Evolutionary conservation across 2,888 invertebrate species (phyloP).

Genomic region (Lamellibrachia satsuma): DNA sequence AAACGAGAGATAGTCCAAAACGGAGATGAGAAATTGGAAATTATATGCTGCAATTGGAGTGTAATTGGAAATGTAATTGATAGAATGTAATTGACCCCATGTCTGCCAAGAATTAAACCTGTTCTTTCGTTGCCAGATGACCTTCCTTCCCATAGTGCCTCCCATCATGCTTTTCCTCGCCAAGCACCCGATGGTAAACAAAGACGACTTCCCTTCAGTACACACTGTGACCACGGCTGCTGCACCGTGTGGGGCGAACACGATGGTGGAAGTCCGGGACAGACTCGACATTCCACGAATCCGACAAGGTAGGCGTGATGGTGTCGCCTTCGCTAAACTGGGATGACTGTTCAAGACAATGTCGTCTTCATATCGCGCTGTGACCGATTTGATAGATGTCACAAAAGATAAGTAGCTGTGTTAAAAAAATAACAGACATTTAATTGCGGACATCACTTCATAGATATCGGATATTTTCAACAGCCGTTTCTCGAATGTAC

Average conservation of each 20-base stretch:
- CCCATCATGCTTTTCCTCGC: conserved; percentile 81
- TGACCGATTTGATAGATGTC: no score
- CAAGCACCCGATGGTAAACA: conserved; percentile 74
- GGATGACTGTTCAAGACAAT: no score
- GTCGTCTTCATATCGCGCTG: no score
- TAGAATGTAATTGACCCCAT: background rate
- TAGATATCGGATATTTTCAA: no score
- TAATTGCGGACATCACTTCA: no score
- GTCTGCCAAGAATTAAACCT: background rate
- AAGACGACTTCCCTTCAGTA: conserved; percentile 80
- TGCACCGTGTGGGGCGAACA: conserved; percentile 79
- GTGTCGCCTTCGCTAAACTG: no score
- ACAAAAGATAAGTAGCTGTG: no score
- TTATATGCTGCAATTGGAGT: background rate
- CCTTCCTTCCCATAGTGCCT: conserved; percentile 79
- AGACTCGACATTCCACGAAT: conserved; percentile 8
- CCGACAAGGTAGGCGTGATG: conserved; percentile 29
- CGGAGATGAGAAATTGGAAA: no score
- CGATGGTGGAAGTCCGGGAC: conserved; percentile 34
- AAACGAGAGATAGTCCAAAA: no score
- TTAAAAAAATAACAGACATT: no score
- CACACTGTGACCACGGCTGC: conserved; percentile 80
- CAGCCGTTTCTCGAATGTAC: no score
- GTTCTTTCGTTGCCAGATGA: conserved; percentile 68
- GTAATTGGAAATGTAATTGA: no score